Conservation (phyloP, 2,888 invertebrate species). For the Drosophila kambysellisi region DNA sequence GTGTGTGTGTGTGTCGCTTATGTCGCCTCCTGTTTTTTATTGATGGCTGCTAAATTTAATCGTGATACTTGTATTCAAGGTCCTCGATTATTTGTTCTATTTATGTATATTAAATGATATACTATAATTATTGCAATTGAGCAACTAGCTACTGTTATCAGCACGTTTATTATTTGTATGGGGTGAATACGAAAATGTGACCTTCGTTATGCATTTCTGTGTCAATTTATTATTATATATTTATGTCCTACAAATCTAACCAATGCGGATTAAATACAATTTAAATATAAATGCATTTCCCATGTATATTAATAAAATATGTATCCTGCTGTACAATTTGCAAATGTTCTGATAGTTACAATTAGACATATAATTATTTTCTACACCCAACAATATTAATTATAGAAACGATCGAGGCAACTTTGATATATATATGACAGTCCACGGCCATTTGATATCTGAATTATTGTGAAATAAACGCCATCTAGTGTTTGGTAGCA, state of each 20-base stretch:
- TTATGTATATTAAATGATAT: constrained; percentile 14
- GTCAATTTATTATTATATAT: background rate
- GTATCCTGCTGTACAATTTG: background rate
- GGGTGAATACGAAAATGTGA: constrained; percentile 4
- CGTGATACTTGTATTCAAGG: constrained; percentile 38
- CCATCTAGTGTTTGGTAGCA: constrained; percentile 10
- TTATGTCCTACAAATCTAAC: background rate
- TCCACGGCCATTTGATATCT: background rate
- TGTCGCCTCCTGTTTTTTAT: background rate
- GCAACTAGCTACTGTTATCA: constrained; percentile 23
- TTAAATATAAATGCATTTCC: background rate
- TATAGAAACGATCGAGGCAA: background rate
- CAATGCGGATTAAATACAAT: background rate
- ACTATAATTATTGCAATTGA: constrained; percentile 54
- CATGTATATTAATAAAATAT: background rate
- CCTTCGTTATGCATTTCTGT: constrained; percentile 17
- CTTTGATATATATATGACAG: too few relatives aligned
- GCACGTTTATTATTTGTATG: constrained; percentile 50
- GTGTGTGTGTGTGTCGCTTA: background rate
- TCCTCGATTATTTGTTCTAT: constrained; percentile 10
- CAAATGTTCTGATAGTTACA: too few relatives aligned
- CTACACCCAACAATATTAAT: too few relatives aligned
- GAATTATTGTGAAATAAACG: background rate
- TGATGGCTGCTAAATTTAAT: constrained; percentile 40
- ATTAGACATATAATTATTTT: too few relatives aligned